Evolutionary conservation across 2,888 invertebrate species (phyloP).

Genomic region (Lacanobia wlatinum): DNA sequence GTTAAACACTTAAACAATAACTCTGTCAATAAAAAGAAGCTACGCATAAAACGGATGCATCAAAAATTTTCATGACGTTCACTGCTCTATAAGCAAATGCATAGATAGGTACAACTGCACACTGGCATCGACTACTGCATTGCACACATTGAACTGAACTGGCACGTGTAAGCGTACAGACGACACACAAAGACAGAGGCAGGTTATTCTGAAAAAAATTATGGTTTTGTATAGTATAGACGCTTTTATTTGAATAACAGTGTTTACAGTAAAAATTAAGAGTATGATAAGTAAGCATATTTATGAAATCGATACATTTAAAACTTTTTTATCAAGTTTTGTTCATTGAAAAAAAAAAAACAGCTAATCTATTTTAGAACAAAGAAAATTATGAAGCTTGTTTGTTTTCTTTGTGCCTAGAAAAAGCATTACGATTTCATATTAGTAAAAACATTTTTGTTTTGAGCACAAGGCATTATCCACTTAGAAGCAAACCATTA

Average conservation of each 20-base stretch:
- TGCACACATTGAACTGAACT: conserved; percentile 70
- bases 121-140: conserved; percentile 69
- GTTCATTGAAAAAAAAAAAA: not conserved
- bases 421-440: conserved; percentile 4
- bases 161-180: conserved; percentile 78
- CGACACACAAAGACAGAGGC: conserved; percentile 66
- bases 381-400: conserved; percentile 11
- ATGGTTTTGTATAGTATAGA: not conserved
- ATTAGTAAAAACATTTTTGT: not conserved
- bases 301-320: not conserved
- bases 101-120: conserved; percentile 66
- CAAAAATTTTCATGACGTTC: conserved; percentile 45
- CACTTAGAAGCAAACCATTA: not conserved
- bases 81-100: conserved; percentile 46
- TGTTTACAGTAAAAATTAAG: not conserved
- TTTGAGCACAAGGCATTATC: not conserved
- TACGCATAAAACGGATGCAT: conserved; percentile 13
- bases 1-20: not conserved
- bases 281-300: not conserved
- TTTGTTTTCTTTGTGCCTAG: conserved; percentile 1
- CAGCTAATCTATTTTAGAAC: not conserved
- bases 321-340: not conserved
- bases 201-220: conserved; percentile 63
- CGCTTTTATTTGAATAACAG: conserved; percentile 3
- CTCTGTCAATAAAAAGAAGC: not conserved